Percentiles rank a stretch among this genome's conserved stretches.
Conservation (phyloP, 2,113 vertebrate genomes). For the Tragelaphus strepsiceros region DNA sequence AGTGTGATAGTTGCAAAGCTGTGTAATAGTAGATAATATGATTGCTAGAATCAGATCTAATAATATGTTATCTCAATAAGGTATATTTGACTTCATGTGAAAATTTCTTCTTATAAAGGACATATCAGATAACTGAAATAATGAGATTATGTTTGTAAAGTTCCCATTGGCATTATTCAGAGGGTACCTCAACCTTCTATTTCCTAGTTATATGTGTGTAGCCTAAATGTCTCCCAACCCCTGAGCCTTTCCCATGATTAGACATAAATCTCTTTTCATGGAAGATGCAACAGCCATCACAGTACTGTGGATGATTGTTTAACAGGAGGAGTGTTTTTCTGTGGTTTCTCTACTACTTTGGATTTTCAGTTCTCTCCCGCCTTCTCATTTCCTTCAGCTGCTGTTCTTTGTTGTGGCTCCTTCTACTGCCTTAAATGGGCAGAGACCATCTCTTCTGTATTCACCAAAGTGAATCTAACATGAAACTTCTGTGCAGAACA, state of each 20-base stretch:
- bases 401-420: not conserved
- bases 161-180: not conserved
- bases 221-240: not conserved
- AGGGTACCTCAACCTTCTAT: not conserved
- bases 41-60: not conserved
- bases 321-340: not conserved
- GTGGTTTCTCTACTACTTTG: not conserved
- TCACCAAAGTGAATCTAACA: not conserved
- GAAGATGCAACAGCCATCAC: not conserved
- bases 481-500: not conserved
- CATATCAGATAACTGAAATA: not conserved
- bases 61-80: not conserved
- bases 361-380: not conserved
- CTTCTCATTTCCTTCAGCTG: not conserved
- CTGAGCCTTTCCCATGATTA: not conserved
- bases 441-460: not conserved
- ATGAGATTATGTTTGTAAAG: not conserved
- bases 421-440: not conserved
- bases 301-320: not conserved
- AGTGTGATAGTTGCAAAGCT: not conserved
- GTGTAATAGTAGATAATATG: not conserved
- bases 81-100: not conserved
- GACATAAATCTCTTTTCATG: not conserved
- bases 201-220: not conserved
- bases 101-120: not conserved